These are phyloP conservation scores for Ceratitis capitata DNA, from an alignment of 1,140 invertebrate species.

Conservation along the genomic window DNA sequence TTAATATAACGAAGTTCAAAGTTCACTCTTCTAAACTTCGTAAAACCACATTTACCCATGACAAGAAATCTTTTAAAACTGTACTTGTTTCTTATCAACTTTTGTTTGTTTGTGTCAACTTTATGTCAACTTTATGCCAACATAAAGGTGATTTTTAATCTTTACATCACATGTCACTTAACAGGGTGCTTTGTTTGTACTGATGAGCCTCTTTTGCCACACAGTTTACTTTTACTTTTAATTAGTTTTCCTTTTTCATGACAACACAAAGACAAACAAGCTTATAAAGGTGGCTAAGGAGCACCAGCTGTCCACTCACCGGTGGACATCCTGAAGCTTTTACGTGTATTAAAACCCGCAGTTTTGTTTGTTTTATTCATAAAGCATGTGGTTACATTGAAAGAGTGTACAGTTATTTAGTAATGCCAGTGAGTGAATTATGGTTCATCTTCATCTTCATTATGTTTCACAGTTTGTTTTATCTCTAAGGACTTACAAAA, in stretches of 20 bases:
- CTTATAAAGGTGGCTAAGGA: not conserved
- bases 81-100: not conserved
- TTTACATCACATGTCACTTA: not conserved
- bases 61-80: too few relatives aligned
- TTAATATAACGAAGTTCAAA: too few relatives aligned
- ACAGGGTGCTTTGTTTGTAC: not conserved
- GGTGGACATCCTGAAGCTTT: not conserved
- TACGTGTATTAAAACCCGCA: not conserved
- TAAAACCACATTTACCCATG: too few relatives aligned
- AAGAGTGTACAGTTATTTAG: not conserved
- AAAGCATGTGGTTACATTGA: slow-evolving; percentile 23
- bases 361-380: slow-evolving; percentile 1
- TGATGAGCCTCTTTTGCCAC: not conserved
- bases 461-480: not conserved
- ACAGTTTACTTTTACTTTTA: slow-evolving; percentile 33
- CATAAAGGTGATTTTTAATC: not conserved
- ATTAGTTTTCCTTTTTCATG: slow-evolving; percentile 35
- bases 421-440: not conserved
- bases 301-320: not conserved
- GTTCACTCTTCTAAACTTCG: too few relatives aligned
- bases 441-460: not conserved
- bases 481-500: not conserved
- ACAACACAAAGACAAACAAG: not conserved
- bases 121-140: slow-evolving; percentile 16
- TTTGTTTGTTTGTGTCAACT: not conserved